phyloP scores from a whole-genome alignment of 2,113 vertebrate genomes.

The Thryonomys swinderianus region DNA sequence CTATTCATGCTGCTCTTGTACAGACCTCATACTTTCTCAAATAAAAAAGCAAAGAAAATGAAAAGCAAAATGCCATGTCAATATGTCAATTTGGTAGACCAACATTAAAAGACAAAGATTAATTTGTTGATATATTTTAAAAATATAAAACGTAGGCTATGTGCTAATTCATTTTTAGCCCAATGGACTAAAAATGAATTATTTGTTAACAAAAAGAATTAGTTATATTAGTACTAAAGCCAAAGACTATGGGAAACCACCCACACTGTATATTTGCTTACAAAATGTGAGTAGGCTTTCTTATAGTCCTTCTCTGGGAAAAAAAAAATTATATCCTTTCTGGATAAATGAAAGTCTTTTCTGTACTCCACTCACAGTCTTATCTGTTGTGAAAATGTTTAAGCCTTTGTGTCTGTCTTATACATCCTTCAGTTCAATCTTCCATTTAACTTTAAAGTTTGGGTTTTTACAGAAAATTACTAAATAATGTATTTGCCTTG shows the following conservation, averaged over 20 bases:
- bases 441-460: conserved; percentile 20
- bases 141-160: not conserved
- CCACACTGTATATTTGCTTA: not conserved
- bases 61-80: not conserved
- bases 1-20: not conserved
- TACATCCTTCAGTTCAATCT: not conserved
- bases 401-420: not conserved
- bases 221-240: not conserved
- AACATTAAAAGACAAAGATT: not conserved
- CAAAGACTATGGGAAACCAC: not conserved
- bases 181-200: not conserved
- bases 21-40: not conserved
- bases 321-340: too few relatives aligned
- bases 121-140: not conserved
- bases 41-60: not conserved
- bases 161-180: not conserved
- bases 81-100: not conserved
- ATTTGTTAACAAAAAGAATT: not conserved
- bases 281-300: not conserved
- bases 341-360: not conserved
- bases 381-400: not conserved
- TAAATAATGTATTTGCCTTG: conserved; percentile 44
- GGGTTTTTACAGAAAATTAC: conserved; percentile 58
- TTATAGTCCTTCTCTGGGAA: not conserved
- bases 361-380: not conserved